These are phyloP conservation scores for Mastomys natalensis DNA, from an alignment of 2,113 vertebrate genomes.

Conservation along the genomic window DNA sequence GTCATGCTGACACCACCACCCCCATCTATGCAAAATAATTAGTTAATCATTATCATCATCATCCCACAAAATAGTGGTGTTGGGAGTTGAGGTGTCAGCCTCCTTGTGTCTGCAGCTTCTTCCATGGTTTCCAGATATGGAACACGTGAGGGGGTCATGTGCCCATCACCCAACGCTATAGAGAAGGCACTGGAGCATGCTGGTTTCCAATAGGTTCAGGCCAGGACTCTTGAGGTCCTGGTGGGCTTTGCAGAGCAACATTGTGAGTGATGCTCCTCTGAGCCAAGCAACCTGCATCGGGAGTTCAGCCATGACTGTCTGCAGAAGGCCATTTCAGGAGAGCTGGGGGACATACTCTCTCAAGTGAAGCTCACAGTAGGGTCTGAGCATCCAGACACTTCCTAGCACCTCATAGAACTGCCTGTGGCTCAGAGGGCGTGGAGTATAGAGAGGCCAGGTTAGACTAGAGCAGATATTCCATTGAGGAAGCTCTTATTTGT, in stretches of 20 bases:
- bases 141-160: background rate
- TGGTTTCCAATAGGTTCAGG: background rate
- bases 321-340: too few relatives aligned
- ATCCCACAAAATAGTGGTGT: background rate
- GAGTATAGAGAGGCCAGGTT: background rate
- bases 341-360: background rate
- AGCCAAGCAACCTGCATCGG: background rate
- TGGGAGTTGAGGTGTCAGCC: background rate
- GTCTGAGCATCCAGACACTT: background rate
- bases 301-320: background rate
- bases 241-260: background rate
- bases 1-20: background rate
- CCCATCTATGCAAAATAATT: background rate
- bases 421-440: background rate
- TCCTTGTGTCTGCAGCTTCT: background rate
- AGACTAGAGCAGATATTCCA: background rate
- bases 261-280: background rate
- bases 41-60: too few relatives aligned
- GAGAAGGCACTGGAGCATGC: background rate
- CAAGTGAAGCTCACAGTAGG: background rate
- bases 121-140: background rate
- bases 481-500: background rate
- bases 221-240: background rate
- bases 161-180: background rate
- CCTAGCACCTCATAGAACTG: background rate